Evolutionary conservation across 1,140 invertebrate genomes (phyloP).

Genomic region (Periplaneta americana): DNA sequence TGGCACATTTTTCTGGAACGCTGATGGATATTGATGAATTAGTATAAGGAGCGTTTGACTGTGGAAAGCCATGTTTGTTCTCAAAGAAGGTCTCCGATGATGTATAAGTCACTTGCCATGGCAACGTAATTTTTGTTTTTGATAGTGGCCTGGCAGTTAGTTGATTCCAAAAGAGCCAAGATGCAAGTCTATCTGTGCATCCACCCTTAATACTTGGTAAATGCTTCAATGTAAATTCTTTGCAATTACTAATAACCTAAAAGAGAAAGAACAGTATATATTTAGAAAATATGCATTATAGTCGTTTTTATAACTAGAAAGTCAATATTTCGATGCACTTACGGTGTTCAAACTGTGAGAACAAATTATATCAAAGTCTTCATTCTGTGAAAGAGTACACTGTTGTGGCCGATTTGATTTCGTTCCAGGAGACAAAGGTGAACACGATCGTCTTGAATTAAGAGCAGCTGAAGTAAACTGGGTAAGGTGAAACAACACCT

Average conservation of each 20-base stretch:
- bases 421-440: constrained; percentile 25
- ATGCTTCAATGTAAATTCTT: constrained; percentile 29
- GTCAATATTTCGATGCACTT: constrained; percentile 21
- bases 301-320: neutral
- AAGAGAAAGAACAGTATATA: neutral
- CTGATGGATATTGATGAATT: neutral
- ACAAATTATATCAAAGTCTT: constrained; percentile 29
- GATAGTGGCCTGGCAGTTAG: constrained; percentile 21
- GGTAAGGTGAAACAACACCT: constrained; percentile 41
- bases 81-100: constrained; percentile 34
- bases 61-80: constrained; percentile 34
- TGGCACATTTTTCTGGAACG: neutral
- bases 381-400: constrained; percentile 28
- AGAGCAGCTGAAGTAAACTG: constrained; percentile 36
- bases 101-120: constrained; percentile 37
- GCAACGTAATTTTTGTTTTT: constrained; percentile 22
- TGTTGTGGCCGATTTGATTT: constrained; percentile 24
- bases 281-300: neutral
- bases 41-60: constrained; percentile 4
- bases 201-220: constrained; percentile 28
- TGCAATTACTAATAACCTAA: constrained; percentile 35
- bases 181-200: constrained; percentile 26
- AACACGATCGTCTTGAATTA: constrained; percentile 30
- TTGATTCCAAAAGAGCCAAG: constrained; percentile 21
- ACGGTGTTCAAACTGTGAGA: neutral